Evolutionary conservation across 2,797 vertebrate genomes (phyloP).

Genomic region (Eulemur rubriventer): DNA sequence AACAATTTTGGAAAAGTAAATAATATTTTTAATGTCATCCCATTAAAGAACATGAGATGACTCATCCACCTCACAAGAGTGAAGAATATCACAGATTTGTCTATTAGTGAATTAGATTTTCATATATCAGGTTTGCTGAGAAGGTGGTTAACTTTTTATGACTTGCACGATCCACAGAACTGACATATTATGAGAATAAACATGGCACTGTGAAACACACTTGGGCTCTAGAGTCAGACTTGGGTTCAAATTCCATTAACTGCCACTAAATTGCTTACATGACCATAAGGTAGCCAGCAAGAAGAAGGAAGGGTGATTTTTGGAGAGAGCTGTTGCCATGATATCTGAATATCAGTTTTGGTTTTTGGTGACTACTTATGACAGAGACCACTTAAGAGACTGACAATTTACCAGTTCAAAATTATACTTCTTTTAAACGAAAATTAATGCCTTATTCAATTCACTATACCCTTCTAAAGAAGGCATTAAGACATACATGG

Average conservation of each 20-base stretch:
- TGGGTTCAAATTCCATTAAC: slow-evolving; percentile 12
- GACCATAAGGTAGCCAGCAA: background rate
- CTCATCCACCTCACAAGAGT: slow-evolving; percentile 48
- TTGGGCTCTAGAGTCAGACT: background rate
- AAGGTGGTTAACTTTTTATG: slow-evolving; percentile 42
- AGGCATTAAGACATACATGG: background rate
- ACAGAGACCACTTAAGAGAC: background rate
- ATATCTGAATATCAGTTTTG: background rate
- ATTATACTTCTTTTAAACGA: background rate
- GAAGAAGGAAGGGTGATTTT: background rate
- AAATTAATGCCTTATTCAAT: background rate
- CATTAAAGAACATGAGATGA: slow-evolving; percentile 62
- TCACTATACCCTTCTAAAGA: background rate
- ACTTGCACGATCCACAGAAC: background rate
- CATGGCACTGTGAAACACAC: background rate
- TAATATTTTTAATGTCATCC: slow-evolving; percentile 62
- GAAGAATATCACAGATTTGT: slow-evolving; percentile 31
- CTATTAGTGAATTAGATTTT: slow-evolving; percentile 47
- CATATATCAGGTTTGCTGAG: slow-evolving; percentile 1
- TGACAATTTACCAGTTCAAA: background rate
- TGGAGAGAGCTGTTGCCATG: background rate
- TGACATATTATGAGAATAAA: slow-evolving; percentile 5
- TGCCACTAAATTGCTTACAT: background rate
- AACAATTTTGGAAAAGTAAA: slow-evolving; percentile 53
- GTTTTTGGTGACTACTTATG: background rate